Percentiles rank a stretch among this genome's conserved stretches.
Evolutionary conservation across 2,113 vertebrate genomes (phyloP).

Genomic region (Monarcha castaneiventris): DNA sequence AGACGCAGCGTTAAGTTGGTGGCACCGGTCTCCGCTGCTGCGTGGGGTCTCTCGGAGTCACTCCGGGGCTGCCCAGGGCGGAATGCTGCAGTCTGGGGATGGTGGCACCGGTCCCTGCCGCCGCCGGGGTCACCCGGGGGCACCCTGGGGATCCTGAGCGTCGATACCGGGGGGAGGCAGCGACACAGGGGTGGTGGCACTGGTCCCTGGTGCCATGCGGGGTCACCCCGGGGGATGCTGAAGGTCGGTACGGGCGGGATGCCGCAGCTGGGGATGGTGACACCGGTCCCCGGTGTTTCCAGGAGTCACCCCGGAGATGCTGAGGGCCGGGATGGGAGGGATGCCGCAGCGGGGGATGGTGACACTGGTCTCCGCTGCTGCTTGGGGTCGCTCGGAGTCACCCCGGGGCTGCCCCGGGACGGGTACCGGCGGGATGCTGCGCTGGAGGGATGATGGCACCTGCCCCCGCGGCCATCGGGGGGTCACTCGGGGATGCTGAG

Average conservation of each 20-base stretch:
- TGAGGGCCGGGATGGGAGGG: background rate
- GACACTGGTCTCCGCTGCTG: too few relatives aligned
- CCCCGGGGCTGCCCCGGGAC: background rate
- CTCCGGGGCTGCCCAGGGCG: too few relatives aligned
- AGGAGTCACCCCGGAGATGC: background rate
- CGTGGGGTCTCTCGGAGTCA: background rate
- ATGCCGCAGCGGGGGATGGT: background rate
- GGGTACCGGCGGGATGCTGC: background rate
- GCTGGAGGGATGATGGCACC: background rate
- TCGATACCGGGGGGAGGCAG: background rate
- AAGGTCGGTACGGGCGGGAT: background rate
- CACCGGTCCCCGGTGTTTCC: too few relatives aligned
- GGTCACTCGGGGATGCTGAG: background rate
- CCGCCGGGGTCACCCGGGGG: background rate
- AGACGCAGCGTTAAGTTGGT: background rate
- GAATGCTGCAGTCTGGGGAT: too few relatives aligned
- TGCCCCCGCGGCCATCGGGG: too few relatives aligned
- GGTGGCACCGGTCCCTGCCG: background rate
- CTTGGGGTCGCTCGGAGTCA: too few relatives aligned
- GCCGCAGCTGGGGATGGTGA: background rate
- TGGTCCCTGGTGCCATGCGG: background rate
- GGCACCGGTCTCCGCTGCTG: background rate
- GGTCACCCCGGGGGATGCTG: too few relatives aligned
- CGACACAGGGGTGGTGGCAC: background rate
- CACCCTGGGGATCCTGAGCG: too few relatives aligned